These are phyloP conservation scores for Lasius fuliginosus DNA, from an alignment of 2,888 invertebrate species.

Conservation along the genomic window DNA sequence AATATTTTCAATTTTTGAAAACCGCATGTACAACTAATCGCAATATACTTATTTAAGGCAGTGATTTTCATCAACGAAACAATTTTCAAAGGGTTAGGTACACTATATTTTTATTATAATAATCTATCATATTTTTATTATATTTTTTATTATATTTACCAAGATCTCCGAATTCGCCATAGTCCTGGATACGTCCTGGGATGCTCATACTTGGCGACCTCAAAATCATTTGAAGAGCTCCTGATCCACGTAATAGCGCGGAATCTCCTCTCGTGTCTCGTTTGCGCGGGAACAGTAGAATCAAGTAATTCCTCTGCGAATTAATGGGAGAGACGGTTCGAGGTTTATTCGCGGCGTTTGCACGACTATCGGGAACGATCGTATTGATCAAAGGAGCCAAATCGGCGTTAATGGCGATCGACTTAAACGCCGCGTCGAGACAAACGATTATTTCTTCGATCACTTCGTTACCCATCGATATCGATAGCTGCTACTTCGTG, in stretches of 20 bases:
- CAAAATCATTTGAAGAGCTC: not conserved
- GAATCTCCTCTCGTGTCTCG: conserved; percentile 29
- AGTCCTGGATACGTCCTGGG: not conserved
- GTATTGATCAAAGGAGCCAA: conserved; percentile 65
- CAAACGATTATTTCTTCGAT: not conserved
- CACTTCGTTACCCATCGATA: not conserved
- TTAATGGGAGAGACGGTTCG: conserved; percentile 50
- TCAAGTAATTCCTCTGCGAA: conserved; percentile 63
- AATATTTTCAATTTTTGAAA: too few relatives aligned
- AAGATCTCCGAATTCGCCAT: not conserved
- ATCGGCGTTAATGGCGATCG: conserved; percentile 50
- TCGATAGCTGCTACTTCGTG: not conserved
- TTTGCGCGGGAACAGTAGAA: conserved; percentile 53
- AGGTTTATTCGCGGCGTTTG: conserved; percentile 57
- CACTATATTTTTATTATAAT: not conserved
- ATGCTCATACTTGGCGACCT: not conserved
- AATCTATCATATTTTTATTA: not conserved
- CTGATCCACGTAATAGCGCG: not conserved
- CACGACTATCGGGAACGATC: conserved; percentile 60
- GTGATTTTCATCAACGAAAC: too few relatives aligned
- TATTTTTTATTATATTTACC: not conserved
- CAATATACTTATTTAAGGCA: too few relatives aligned
- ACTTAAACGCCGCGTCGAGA: conserved; percentile 29
- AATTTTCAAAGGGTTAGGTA: too few relatives aligned
- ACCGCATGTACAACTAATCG: too few relatives aligned